Conservation (phyloP, 2,888 invertebrate species). For the Bursaphelenchus okinawaensis region DNA sequence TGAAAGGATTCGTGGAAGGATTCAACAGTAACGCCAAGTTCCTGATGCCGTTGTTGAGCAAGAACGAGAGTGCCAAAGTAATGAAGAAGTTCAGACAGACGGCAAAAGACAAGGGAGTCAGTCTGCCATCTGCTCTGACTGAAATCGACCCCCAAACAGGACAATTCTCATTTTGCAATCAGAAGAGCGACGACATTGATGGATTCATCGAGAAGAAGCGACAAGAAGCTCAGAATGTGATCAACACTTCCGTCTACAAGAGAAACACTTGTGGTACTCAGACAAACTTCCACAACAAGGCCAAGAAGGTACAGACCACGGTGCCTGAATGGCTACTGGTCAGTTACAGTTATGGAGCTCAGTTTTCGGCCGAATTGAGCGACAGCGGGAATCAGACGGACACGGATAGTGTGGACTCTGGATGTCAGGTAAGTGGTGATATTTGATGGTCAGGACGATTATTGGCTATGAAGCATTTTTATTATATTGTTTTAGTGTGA, state of each 20-base stretch:
- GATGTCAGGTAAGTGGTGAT: conserved; percentile 18
- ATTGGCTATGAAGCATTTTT: not conserved
- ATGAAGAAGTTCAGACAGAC: conserved; percentile 53
- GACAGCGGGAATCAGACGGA: conserved; percentile 19
- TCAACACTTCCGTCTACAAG: conserved; percentile 12
- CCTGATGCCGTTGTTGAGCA: conserved; percentile 50
- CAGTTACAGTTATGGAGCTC: not conserved
- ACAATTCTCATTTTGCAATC: conserved; percentile 22
- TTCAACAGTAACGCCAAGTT: conserved; percentile 52
- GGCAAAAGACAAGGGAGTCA: conserved; percentile 35
- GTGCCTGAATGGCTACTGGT: conserved; percentile 8
- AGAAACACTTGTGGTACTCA: conserved; percentile 18
- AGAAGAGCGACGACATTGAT: conserved; percentile 10
- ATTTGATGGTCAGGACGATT: not conserved
- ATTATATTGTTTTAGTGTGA: not conserved
- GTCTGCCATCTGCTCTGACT: conserved; percentile 45
- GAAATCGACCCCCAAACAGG: conserved; percentile 51
- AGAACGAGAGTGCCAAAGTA: conserved; percentile 45
- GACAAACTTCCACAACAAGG: conserved; percentile 7
- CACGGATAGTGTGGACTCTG: conserved; percentile 18
- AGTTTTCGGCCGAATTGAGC: not conserved
- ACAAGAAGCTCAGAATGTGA: conserved; percentile 6
- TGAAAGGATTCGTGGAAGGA: conserved; percentile 47
- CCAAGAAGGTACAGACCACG: conserved; percentile 14
- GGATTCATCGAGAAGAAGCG: conserved; percentile 18